These are phyloP conservation scores for Eulemur mongoz DNA, from an alignment of 2,797 vertebrate species.

Conservation along the genomic window DNA sequence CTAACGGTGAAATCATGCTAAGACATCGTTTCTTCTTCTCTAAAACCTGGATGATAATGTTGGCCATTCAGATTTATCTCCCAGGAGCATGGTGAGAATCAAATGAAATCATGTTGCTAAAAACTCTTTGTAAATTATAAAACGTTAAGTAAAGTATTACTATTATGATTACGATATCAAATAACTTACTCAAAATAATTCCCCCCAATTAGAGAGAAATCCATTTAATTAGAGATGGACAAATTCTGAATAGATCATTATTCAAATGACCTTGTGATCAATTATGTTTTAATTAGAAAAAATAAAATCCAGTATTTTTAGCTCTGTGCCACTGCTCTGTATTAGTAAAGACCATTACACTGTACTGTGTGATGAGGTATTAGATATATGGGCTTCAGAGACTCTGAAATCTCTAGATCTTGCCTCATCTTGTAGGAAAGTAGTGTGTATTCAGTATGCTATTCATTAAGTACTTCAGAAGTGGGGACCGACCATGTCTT, in stretches of 20 bases:
- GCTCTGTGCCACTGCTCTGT: background rate
- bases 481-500: background rate
- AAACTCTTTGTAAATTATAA: background rate
- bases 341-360: background rate
- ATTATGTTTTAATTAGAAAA: background rate
- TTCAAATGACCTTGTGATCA: background rate
- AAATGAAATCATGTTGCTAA: background rate
- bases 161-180: background rate
- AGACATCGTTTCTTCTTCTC: background rate
- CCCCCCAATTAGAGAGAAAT: background rate
- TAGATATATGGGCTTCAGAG: background rate
- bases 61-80: background rate
- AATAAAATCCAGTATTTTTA: background rate
- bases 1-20: background rate
- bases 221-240: background rate
- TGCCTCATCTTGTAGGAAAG: background rate
- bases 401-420: background rate
- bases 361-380: background rate
- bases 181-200: background rate
- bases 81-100: background rate
- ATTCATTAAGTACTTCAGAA: background rate
- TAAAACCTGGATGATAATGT: background rate
- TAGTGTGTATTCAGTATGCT: background rate
- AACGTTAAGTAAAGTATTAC: background rate
- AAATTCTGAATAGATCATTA: background rate